A percentile compares a stretch with the other conserved stretches of the same genome.
Evolutionary conservation across 2,113 vertebrate species (phyloP).

Genomic region (Ovis aries): DNA sequence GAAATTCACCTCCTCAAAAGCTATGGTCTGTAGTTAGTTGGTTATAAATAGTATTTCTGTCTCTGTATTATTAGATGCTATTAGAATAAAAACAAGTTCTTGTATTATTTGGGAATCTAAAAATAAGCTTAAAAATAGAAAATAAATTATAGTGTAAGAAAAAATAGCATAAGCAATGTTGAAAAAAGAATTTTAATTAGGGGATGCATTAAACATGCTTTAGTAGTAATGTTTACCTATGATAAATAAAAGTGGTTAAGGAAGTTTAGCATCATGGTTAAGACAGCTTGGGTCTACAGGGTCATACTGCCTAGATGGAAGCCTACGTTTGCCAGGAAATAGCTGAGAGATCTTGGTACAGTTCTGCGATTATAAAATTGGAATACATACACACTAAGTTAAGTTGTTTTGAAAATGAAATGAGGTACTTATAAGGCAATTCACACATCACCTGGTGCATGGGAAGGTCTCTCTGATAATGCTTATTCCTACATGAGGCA

Average conservation of each 20-base stretch:
- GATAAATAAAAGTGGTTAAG: neutral
- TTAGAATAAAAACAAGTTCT: slow-evolving; percentile 8
- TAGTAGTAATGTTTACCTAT: neutral
- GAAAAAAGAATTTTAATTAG: slow-evolving; percentile 29
- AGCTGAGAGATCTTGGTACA: neutral
- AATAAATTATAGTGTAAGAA: slow-evolving; percentile 58
- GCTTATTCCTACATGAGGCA: neutral
- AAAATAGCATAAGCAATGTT: slow-evolving; percentile 28
- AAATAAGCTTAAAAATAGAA: slow-evolving; percentile 65
- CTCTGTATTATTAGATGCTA: slow-evolving; percentile 32
- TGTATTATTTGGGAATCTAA: slow-evolving; percentile 53
- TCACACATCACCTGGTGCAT: neutral
- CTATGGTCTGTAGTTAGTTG: slow-evolving; percentile 27
- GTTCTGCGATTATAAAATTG: neutral
- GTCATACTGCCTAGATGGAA: neutral
- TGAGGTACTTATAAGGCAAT: neutral
- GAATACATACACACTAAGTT: neutral
- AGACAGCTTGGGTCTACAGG: neutral
- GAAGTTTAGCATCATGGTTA: neutral
- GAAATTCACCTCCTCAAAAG: slow-evolving; percentile 48
- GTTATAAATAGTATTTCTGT: slow-evolving; percentile 54
- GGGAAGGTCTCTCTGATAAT: neutral
- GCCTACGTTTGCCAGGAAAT: neutral
- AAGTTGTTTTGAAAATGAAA: neutral
- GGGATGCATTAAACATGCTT: neutral